Evolutionary conservation across 1,140 invertebrate species (phyloP).

Genomic region (Tenebrio molitor): DNA sequence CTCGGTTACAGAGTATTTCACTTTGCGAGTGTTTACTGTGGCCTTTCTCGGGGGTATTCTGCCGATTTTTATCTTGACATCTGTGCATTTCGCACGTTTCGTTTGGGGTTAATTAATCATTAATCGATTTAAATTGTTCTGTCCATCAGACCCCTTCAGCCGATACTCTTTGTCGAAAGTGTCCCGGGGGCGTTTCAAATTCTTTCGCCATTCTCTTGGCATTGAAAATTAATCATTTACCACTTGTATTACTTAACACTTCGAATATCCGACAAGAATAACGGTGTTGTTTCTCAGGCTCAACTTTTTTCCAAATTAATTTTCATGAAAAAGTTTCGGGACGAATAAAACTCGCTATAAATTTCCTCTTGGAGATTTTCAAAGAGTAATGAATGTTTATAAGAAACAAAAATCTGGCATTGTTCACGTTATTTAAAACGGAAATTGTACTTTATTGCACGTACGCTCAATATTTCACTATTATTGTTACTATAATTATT

Average conservation of each 20-base stretch:
- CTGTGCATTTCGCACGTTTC: constrained; percentile 25
- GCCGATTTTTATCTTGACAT: constrained; percentile 29
- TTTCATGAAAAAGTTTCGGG: not conserved
- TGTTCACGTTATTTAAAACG: not conserved
- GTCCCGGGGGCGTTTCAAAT: too few species aligned
- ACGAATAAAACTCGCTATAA: not conserved
- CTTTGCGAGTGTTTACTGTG: constrained; percentile 21
- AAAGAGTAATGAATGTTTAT: not conserved
- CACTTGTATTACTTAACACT: not conserved
- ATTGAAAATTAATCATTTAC: not conserved
- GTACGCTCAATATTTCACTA: too few species aligned
- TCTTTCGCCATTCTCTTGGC: too few species aligned
- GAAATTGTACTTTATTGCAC: too few species aligned
- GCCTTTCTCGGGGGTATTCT: constrained; percentile 7
- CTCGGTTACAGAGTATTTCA: constrained; percentile 35
- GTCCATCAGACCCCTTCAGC: not conserved
- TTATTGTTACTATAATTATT: too few species aligned
- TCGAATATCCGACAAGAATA: not conserved
- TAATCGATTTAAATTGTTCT: constrained; percentile 21
- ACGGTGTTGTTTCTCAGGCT: not conserved
- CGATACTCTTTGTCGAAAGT: not conserved
- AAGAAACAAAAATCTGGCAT: not conserved
- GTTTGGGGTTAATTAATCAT: constrained; percentile 14
- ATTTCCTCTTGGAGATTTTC: not conserved
- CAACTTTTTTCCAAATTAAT: not conserved